These are phyloP conservation scores for Eupeodes latifasciatus DNA, from an alignment of 2,888 invertebrate species.

Conservation along the genomic window DNA sequence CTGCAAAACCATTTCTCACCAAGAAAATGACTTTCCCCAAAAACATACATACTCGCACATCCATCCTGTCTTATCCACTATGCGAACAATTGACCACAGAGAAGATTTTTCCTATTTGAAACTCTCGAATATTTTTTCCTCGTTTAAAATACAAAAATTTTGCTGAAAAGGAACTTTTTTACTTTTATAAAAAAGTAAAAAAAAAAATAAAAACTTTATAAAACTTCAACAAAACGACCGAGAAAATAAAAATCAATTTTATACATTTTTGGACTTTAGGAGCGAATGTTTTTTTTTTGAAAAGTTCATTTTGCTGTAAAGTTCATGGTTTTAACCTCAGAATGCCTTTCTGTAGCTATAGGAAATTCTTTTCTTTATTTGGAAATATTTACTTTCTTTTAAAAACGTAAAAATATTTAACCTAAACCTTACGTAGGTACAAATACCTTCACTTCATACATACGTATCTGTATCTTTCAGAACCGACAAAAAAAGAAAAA, in stretches of 20 bases:
- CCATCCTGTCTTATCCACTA: neutral
- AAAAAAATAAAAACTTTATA: neutral
- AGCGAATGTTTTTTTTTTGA: conserved; percentile 13
- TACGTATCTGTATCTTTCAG: neutral
- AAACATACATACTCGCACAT: conserved; percentile 12
- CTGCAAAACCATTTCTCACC: conserved; percentile 5
- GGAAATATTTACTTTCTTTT: conserved; percentile 36
- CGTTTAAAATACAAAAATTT: neutral
- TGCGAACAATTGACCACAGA: conserved; percentile 12
- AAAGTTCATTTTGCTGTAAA: conserved; percentile 23
- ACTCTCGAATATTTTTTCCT: neutral
- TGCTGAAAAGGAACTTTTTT: neutral
- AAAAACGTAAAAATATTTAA: conserved; percentile 30
- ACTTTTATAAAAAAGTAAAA: neutral
- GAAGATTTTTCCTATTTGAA: neutral
- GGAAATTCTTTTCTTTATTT: neutral
- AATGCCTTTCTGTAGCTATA: neutral
- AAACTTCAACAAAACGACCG: conserved; percentile 21
- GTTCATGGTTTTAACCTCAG: conserved; percentile 60
- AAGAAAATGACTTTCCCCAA: conserved; percentile 26
- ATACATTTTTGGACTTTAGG: conserved; percentile 46
- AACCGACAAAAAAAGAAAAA: neutral
- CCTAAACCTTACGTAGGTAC: neutral
- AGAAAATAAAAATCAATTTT: conserved; percentile 67
- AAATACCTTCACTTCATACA: neutral